Base-by-base conservation (phyloP, 2,888 invertebrate species). In the Philopedon plagiatum region DNA sequence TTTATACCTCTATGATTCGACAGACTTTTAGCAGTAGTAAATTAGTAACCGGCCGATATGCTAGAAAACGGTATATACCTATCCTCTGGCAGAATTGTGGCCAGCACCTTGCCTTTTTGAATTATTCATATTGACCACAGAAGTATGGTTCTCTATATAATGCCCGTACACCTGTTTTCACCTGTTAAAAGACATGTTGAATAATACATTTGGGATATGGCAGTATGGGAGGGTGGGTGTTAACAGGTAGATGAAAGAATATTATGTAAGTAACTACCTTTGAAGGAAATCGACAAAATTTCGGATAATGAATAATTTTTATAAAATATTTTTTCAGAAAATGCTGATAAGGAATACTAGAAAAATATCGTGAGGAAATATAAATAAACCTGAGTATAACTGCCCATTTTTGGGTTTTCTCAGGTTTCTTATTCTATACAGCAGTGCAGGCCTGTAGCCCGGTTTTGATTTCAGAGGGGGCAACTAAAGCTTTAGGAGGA, bases 41-140 rank as follows among this genome's bases (percentile, higher is more conserved):
- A 67, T 67, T 67, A 67, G 67, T 41, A 37, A 46, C 19, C 46
- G 46, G 34, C 46, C 21, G 64, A 65, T 65, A 65, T 18, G 39
- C 56, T 66, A 66, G 58, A 63, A 63, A 69, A 69, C 69, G 70
- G 64, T 62, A 62, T 70, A 37, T 23, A n/a, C n/a, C n/a, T n/a
- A 39, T 32, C 80, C 80, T 77, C 80, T 73, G 80, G 81, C 81
- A 72, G 79, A 80, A 78, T 79, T 77, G 64, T 73, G 49, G 73
- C 73, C 62, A 76, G 74, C 81, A 81, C 78, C 81, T 81, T 81
- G 81, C 74, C 71, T 73, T 75, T 71, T 76, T 81, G 80, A 80
- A 81, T 81, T 77, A 81, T 81, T 80, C 80, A 81, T 81, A 73
- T 11, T 13, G 61, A 44, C 67, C 51, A 54, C 29, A 54, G 29